Conservation (phyloP, 1,140 invertebrate species). For the Heliconius hewitsoni region DNA sequence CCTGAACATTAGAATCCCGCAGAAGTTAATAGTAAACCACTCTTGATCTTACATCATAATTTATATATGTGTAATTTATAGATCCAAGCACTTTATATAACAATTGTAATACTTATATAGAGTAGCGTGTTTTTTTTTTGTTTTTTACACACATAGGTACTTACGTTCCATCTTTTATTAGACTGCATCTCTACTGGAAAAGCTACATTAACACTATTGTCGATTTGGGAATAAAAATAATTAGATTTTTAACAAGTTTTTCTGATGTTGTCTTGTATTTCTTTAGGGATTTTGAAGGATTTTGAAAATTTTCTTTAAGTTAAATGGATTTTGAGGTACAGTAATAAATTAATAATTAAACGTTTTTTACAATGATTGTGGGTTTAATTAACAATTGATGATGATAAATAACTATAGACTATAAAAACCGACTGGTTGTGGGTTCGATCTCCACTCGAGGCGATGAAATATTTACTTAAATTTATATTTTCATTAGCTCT, state of each 20-base stretch:
- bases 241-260: slow-evolving; percentile 14
- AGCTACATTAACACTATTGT: neutral
- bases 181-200: neutral
- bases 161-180: neutral
- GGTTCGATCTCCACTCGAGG: too few species aligned
- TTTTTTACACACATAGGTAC: neutral
- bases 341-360: neutral
- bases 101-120: neutral
- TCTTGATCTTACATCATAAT: too few species aligned
- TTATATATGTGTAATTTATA: too few species aligned
- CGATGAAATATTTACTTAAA: too few species aligned
- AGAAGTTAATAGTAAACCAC: too few species aligned
- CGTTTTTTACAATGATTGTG: neutral
- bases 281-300: neutral
- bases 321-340: neutral
- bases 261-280: slow-evolving; percentile 2
- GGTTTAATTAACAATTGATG: neutral
- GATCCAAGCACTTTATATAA: too few species aligned
- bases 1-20: too few species aligned
- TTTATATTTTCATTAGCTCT: too few species aligned
- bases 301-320: neutral
- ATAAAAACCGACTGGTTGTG: too few species aligned
- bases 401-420: too few species aligned
- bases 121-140: too few species aligned
- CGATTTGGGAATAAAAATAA: slow-evolving; percentile 8